phyloP scores from a whole-genome alignment of 2,797 vertebrate genomes.

The Propithecus deckenii region DNA sequence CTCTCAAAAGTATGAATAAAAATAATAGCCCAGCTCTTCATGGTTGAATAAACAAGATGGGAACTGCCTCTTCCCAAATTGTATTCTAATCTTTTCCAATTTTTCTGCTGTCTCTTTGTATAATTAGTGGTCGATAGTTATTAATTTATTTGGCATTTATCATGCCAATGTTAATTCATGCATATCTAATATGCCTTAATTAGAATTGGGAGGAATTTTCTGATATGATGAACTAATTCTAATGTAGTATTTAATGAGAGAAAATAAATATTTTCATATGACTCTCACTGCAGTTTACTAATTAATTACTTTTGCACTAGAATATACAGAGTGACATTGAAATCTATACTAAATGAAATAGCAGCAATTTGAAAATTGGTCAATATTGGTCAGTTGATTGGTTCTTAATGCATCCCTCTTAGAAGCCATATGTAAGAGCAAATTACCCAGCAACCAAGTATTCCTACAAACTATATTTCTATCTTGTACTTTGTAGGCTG shows the following conservation, averaged over 20 bases:
- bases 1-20: conserved; percentile 8
- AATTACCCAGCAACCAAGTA: not conserved
- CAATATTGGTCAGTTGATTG: not conserved
- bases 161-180: conserved; percentile 57
- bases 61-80: conserved; percentile 1
- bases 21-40: not conserved
- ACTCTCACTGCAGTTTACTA: conserved; percentile 10
- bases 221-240: conserved; percentile 36
- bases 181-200: conserved; percentile 68
- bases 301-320: conserved; percentile 46
- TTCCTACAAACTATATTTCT: not conserved
- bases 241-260: conserved; percentile 48
- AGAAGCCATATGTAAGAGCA: not conserved
- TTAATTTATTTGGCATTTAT: conserved; percentile 75
- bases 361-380: not conserved
- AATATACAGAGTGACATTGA: not conserved
- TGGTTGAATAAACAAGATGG: conserved; percentile 39
- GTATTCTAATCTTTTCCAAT: conserved; percentile 49
- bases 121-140: conserved; percentile 60
- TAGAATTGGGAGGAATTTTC: conserved; percentile 54
- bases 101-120: conserved; percentile 60
- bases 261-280: conserved; percentile 53
- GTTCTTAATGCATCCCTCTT: not conserved
- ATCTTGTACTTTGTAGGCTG: not conserved
- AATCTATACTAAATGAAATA: conserved; percentile 31